Base-by-base conservation (phyloP, 1,140 invertebrate species). In the Stenopsyche tienmushanensis region DNA sequence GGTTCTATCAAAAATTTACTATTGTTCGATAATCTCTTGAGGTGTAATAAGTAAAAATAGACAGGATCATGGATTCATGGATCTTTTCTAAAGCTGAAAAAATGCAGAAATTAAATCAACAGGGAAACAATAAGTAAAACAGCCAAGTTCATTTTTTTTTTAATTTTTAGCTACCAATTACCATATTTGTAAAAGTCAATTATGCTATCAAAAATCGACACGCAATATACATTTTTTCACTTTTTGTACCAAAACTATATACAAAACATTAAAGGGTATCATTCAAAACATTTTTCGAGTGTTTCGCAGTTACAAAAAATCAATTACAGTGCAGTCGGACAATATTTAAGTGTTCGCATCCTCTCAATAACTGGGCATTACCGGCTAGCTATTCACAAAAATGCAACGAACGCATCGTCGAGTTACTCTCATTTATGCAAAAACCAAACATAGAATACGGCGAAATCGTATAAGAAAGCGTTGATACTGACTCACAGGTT, bases 171-270 rank as follows among this genome's bases (percentile, higher is more conserved):
- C 68, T 70, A 70, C 68, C 68, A 66, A 66, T 62, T 65, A 65
- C 68, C 68, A 66, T 70, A 70, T 66, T 63, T 66, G 68, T 66
- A 70, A 65, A 69, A 70, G 65, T 64, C 47, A 64, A 70, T 66
- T 69, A 70, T 45, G 55, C 68, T 70, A 70, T 70, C 65, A 70
- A 66, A 69, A 70, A 58, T 70, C 64, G 68, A 70, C 68, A 70
- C 68, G 64, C 64, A 69, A 66, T 70, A 57, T 70, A 66, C 64
- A 66, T 59, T 47, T 41, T 25, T 53, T 69, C 53, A 62, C 18
- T 63, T 70, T 69, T 66, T 64, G 53, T 66, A 63, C 60, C 59
- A 70, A 66, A 70, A 66, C 44, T 69, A 69, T 69, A 63, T 69
- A 69, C 67, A 69, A 55, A 42, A 50, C 63, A 34, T 34, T 34